Percentiles rank a stretch among this genome's conserved stretches.
Conservation (phyloP, 1,140 invertebrate species). For the Muscidifurax raptorellus region DNA sequence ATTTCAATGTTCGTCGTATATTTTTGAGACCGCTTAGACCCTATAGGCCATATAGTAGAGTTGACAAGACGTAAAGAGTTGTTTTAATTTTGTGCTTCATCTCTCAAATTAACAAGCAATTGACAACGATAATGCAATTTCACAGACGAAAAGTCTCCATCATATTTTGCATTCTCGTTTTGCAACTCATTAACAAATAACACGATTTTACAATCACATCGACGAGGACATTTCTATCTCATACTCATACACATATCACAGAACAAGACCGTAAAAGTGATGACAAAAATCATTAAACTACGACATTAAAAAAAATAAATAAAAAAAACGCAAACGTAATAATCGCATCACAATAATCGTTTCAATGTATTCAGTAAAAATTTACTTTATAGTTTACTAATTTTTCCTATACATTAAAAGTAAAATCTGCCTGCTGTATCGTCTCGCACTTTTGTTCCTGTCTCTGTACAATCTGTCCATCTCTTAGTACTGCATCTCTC, state of each 20-base stretch:
- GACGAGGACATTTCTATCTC: not conserved
- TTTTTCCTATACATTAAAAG: not conserved
- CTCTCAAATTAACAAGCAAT: constrained; percentile 2
- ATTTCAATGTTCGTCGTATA: not conserved
- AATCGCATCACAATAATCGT: not conserved
- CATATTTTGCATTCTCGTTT: constrained; percentile 11
- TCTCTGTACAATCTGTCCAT: not conserved
- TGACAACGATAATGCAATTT: constrained; percentile 11
- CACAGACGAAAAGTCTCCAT: not conserved
- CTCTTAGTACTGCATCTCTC: constrained; percentile 29
- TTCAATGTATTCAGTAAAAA: not conserved
- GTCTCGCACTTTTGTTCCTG: constrained; percentile 49
- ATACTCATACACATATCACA: not conserved
- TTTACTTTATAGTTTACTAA: not conserved
- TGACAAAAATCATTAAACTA: not conserved
- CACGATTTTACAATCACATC: not conserved
- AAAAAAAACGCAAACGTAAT: not conserved
- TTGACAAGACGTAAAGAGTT: constrained; percentile 38
- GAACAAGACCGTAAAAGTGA: too few relatives aligned
- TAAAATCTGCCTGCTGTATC: constrained; percentile 20
- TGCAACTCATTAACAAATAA: constrained; percentile 5
- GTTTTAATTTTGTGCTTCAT: constrained; percentile 43
- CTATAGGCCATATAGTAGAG: constrained; percentile 6
- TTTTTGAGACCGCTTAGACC: constrained; percentile 17
- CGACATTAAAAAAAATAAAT: not conserved